Evolutionary conservation across 2,888 invertebrate species (phyloP).

Genomic region (Leptothorax acervorum): DNA sequence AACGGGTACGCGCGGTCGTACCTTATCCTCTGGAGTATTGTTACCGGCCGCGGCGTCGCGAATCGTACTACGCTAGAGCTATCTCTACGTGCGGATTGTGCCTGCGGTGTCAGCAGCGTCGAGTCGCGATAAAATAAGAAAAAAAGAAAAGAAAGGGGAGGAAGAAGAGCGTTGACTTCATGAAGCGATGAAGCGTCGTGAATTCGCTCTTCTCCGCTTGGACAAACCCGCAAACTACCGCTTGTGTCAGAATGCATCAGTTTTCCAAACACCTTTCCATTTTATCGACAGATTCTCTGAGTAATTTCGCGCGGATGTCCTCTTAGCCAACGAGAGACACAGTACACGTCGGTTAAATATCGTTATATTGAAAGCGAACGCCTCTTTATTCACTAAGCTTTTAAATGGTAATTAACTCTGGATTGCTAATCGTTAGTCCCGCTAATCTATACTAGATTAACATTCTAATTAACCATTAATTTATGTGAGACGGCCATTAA

Average conservation of each 20-base stretch:
- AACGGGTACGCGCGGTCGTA: slow-evolving; percentile 23
- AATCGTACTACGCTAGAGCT: slow-evolving; percentile 72
- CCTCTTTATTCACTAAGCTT: background rate
- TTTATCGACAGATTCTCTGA: slow-evolving; percentile 11
- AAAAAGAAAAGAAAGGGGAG: background rate
- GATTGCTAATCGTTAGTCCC: background rate
- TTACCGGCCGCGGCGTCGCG: slow-evolving; percentile 75
- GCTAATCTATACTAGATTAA: background rate
- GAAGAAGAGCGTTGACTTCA: background rate
- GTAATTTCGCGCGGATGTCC: background rate
- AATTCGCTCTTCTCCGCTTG: slow-evolving; percentile 6
- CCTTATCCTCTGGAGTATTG: slow-evolving; percentile 73
- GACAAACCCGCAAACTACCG: slow-evolving; percentile 9
- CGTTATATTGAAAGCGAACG: background rate
- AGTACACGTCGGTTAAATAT: background rate
- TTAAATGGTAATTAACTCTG: background rate
- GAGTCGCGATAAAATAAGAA: slow-evolving; percentile 40
- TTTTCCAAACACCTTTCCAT: background rate
- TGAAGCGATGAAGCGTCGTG: slow-evolving; percentile 15
- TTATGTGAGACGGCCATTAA: background rate
- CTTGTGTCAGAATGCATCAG: background rate
- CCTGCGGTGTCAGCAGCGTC: slow-evolving; percentile 67
- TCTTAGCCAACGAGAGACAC: background rate
- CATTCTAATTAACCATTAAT: slow-evolving; percentile 7
- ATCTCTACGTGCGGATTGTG: slow-evolving; percentile 73